A percentile compares a stretch with the other conserved stretches of the same genome.
Evolutionary conservation across 2,888 invertebrate genomes (phyloP).

Genomic region (Seira sanloemensis): DNA sequence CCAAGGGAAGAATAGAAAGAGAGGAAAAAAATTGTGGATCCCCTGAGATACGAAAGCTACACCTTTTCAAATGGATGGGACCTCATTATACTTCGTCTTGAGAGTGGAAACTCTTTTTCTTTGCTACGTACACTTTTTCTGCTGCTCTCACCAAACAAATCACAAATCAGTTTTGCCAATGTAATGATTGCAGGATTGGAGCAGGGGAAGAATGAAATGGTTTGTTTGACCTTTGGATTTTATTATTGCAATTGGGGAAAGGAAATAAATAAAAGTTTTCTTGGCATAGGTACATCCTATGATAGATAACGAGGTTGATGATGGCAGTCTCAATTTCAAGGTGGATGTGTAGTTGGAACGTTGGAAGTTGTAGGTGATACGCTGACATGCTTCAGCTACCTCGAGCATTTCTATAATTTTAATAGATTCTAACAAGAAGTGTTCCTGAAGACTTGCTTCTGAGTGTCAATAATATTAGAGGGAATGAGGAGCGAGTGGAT

Average conservation of each 20-base stretch:
- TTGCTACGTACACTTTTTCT: too few relatives aligned
- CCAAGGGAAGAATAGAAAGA: not conserved
- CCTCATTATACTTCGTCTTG: not conserved
- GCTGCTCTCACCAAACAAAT: not conserved
- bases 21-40: too few relatives aligned
- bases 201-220: constrained; percentile 47
- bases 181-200: not conserved
- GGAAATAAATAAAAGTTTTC: constrained; percentile 6
- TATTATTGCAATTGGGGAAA: constrained; percentile 34
- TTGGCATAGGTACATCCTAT: not conserved
- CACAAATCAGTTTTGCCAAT: not conserved
- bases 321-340: not conserved
- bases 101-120: too few relatives aligned
- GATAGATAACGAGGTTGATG: not conserved
- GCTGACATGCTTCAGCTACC: too few relatives aligned
- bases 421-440: too few relatives aligned
- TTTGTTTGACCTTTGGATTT: constrained; percentile 57
- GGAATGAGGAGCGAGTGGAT: too few relatives aligned
- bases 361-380: too few relatives aligned
- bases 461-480: too few relatives aligned
- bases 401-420: too few relatives aligned
- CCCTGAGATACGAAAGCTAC: not conserved
- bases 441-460: too few relatives aligned
- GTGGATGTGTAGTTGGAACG: too few relatives aligned
- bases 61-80: not conserved